A percentile compares a stretch with the other conserved stretches of the same genome.
Conservation (phyloP, 2,797 vertebrate genomes). For the Sarcophilus harrisii region DNA sequence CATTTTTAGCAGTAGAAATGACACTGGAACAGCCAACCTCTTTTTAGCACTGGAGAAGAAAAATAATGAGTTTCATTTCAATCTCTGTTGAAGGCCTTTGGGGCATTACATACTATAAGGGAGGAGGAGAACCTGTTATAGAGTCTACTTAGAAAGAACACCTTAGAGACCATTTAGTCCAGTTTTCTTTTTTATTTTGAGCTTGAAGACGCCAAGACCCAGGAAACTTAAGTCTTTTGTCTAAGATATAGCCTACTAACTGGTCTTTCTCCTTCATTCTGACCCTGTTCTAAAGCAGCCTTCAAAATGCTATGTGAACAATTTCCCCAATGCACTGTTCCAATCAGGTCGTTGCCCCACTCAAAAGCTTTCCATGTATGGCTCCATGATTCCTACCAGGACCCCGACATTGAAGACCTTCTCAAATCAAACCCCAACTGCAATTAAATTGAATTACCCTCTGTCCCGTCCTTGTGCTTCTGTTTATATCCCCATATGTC, state of each 20-base stretch:
- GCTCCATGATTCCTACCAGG: neutral
- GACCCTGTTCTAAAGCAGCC: neutral
- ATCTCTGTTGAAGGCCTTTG: neutral
- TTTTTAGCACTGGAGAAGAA: neutral
- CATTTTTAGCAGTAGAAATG: neutral
- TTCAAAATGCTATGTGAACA: constrained; percentile 61
- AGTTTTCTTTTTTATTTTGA: constrained; percentile 5
- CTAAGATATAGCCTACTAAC: neutral
- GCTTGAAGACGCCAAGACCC: neutral
- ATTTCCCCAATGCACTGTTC: neutral
- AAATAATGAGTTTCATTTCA: constrained; percentile 21
- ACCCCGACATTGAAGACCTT: neutral
- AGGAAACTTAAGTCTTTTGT: neutral
- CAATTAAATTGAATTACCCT: neutral
- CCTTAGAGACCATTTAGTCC: neutral
- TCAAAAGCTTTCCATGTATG: neutral
- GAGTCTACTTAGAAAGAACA: neutral
- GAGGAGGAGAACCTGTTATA: neutral
- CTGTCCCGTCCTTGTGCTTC: neutral
- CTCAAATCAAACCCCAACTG: neutral
- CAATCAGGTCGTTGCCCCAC: neutral
- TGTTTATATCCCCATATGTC: neutral
- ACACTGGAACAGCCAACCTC: neutral
- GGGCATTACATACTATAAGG: neutral
- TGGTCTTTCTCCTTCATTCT: neutral